These are phyloP conservation scores for Phengaris alcon DNA, from an alignment of 2,888 invertebrate species.

Conservation along the genomic window DNA sequence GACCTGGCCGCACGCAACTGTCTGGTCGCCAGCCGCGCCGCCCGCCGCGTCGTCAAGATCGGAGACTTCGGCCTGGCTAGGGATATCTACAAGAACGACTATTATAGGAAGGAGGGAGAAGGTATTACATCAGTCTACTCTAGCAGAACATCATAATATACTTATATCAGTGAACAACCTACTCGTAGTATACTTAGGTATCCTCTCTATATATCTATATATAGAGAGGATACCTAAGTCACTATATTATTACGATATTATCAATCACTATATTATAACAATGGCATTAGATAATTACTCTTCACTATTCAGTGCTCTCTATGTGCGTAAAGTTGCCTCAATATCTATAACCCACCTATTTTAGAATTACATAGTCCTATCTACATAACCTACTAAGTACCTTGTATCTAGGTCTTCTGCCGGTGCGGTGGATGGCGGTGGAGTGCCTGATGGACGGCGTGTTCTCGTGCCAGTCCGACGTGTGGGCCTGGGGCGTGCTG, in stretches of 20 bases:
- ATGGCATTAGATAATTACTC: too few relatives aligned
- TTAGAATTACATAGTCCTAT: background rate
- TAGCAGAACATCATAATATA: too few relatives aligned
- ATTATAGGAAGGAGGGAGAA: slow-evolving; percentile 96
- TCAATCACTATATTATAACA: too few relatives aligned
- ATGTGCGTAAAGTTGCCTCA: too few relatives aligned
- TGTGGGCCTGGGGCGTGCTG: slow-evolving; percentile 96
- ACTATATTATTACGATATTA: too few relatives aligned
- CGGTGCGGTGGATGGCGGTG: slow-evolving; percentile 99
- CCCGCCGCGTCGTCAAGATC: slow-evolving; percentile 92
- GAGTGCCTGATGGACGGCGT: slow-evolving; percentile 97
- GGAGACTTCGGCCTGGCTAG: slow-evolving; percentile 98
- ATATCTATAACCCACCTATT: too few relatives aligned
- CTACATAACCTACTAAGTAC: background rate
- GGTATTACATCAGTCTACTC: slow-evolving; percentile 47
- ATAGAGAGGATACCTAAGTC: too few relatives aligned
- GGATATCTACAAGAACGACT: slow-evolving; percentile 98
- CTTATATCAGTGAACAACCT: too few relatives aligned
- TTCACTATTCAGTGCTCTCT: too few relatives aligned
- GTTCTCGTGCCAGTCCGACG: slow-evolving; percentile 97
- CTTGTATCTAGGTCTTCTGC: slow-evolving; percentile 83
- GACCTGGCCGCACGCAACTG: slow-evolving; percentile 98
- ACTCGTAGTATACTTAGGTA: background rate
- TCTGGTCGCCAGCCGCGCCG: slow-evolving; percentile 86
- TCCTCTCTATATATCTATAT: too few relatives aligned